These are phyloP conservation scores for Anguilla megastoma DNA, from an alignment of 2,797 vertebrate genomes.

Conservation along the genomic window DNA sequence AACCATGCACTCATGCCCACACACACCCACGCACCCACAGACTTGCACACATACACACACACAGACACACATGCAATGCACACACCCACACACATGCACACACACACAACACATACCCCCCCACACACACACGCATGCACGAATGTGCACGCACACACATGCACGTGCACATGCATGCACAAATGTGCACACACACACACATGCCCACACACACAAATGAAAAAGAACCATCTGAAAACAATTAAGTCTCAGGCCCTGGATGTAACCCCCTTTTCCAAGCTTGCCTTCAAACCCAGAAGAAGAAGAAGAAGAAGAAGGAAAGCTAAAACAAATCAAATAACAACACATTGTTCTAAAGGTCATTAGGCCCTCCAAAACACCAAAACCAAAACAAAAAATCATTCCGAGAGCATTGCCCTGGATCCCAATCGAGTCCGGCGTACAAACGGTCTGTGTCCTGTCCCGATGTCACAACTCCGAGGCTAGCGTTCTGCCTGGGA, in stretches of 20 bases:
- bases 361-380: neutral
- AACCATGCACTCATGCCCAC: neutral
- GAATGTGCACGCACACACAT: neutral
- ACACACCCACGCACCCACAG: neutral
- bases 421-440: neutral
- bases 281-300: neutral
- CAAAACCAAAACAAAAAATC: neutral
- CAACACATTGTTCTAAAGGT: neutral
- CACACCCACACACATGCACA: neutral
- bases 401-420: neutral
- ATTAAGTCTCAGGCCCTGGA: neutral
- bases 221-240: neutral
- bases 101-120: neutral
- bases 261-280: neutral
- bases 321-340: neutral
- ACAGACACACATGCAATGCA: neutral
- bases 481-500: neutral
- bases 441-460: neutral
- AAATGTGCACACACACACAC: neutral
- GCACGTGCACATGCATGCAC: neutral
- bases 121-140: neutral
- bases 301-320: neutral
- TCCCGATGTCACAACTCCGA: neutral
- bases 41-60: neutral
- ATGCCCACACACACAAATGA: neutral